These are phyloP conservation scores for Microtus richardsoni DNA, from an alignment of 2,113 vertebrate genomes.

Conservation along the genomic window DNA sequence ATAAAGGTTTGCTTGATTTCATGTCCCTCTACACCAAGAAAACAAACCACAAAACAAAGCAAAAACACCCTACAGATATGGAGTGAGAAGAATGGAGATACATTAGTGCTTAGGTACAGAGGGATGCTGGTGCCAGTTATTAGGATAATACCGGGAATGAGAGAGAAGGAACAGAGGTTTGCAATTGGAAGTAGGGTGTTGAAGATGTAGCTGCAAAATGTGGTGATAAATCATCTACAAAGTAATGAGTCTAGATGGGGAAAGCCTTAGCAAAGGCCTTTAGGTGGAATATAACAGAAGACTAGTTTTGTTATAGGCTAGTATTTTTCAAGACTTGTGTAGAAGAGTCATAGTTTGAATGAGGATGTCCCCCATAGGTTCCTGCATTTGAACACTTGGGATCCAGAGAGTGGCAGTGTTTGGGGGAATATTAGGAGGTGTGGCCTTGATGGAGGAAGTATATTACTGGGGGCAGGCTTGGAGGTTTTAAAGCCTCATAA, in stretches of 20 bases:
- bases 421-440: background rate
- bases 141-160: background rate
- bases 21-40: background rate
- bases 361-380: background rate
- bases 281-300: background rate
- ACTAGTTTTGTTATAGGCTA: background rate
- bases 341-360: background rate
- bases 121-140: background rate
- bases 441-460: background rate
- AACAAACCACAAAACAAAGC: background rate
- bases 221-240: background rate
- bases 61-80: background rate
- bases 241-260: background rate
- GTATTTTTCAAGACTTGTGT: background rate
- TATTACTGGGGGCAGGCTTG: background rate
- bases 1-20: conserved; percentile 30
- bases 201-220: background rate
- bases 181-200: background rate
- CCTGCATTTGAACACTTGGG: background rate
- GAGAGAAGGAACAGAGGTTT: conserved; percentile 6
- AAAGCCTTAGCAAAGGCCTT: background rate
- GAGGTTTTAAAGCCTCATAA: background rate
- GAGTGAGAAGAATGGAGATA: background rate
- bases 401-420: background rate
- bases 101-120: background rate